Evolutionary conservation across 2,888 invertebrate species (phyloP), one percentile per base, ranked within the genome.

Genomic region (Lissocephala sabroskyi): DNA sequence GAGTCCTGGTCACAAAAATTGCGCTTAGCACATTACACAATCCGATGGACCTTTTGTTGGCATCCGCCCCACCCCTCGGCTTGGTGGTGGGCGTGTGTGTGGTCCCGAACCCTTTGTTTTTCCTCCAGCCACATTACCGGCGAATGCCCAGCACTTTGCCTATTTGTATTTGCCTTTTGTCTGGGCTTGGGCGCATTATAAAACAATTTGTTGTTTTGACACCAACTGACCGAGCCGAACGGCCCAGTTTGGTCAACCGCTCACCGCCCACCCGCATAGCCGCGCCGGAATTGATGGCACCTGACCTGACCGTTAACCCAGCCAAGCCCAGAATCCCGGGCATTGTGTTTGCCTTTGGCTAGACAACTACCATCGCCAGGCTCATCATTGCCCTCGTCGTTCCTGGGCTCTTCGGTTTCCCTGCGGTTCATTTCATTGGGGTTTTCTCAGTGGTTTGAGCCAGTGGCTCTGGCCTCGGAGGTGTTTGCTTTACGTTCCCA

Each of bases 141-240:
- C 23, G 7, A 23, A 23, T 23, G 23, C 23, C 7, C n/a, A n/a
- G n/a, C n/a, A n/a, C n/a, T 23, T 23, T 35, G 13, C 6, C 5
- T 11, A 35, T 35, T 35, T 35, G 39, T 39, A 23, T 39, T 19
- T 39, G 39, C 19, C 13, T 19, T 35, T 35, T 35, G 35, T 50
- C 46, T 49, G 37, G 14, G 30, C 10, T 10, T 17, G 18, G 10
- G 19, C 37, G 37, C 35, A 73, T 76, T 76, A 76, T 73, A 75
- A 73, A 77, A 73, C 70, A 78, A 76, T 74, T 74, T 77, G 71
- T 76, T 68, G 66, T 63, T 55, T 64, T 71, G 66, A 78, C 78
- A 77, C 77, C 77, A 58, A 59, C 64, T 56, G 63, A 53, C 55
- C 59, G 59, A 51, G 58, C 47, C 35, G 6, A 35, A 35, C 35